phyloP scores from a whole-genome alignment of 2,888 invertebrate species.

The Thecocarcelia acutangulata region DNA sequence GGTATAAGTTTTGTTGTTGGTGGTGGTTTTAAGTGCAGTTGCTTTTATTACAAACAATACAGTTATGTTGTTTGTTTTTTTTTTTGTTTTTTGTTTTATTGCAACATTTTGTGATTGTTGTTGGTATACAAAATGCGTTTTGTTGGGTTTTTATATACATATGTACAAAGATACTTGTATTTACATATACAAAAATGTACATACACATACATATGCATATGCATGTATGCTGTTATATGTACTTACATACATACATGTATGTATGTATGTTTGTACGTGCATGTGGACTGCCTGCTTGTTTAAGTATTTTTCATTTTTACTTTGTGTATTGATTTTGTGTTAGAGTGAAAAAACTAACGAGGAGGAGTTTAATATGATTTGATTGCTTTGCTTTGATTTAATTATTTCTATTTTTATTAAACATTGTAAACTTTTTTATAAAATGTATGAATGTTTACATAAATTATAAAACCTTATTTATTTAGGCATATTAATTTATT shows the following conservation, averaged over 20 bases:
- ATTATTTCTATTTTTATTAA: conserved; percentile 11
- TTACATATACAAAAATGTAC: background rate
- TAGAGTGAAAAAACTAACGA: conserved; percentile 54
- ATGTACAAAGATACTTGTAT: background rate
- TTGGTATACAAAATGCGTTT: conserved; percentile 53
- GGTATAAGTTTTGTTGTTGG: conserved; percentile 7
- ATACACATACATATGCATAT: background rate
- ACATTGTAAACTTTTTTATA: conserved; percentile 1
- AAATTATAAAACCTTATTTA: no score
- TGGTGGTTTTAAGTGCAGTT: conserved; percentile 7
- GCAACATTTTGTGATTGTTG: background rate
- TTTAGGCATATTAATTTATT: no score
- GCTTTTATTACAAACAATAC: conserved; percentile 62
- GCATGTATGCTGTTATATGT: no score
- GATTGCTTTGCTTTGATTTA: conserved; percentile 28
- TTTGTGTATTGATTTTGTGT: conserved; percentile 38
- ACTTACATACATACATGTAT: background rate
- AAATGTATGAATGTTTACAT: conserved; percentile 27
- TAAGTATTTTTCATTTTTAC: conserved; percentile 15
- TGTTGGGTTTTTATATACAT: conserved; percentile 14
- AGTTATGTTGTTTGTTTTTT: conserved; percentile 50
- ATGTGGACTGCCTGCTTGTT: conserved; percentile 8
- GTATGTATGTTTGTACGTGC: background rate
- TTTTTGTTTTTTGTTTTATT: no score
- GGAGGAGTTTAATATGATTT: conserved; percentile 65